Base-by-base conservation (phyloP, 2,888 invertebrate species). In the Eurytoma adleriae region DNA sequence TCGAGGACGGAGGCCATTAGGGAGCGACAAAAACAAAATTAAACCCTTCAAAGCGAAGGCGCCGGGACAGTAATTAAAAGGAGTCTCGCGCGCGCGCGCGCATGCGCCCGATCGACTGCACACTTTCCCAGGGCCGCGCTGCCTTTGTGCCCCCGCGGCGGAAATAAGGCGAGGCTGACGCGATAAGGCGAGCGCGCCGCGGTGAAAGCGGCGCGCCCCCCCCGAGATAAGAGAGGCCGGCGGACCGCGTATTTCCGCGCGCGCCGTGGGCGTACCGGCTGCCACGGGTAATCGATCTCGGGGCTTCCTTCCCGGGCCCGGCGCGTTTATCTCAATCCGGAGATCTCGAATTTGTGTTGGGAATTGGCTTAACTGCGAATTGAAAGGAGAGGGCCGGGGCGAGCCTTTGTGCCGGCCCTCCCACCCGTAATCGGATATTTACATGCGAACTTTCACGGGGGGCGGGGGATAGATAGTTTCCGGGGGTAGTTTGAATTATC, bases 211-310 rank as follows among this genome's bases (percentile, higher is more conserved):
- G 18, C 18, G 18, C 18, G 10, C 40, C 48, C 24, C 48, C 14
- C 48, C 18, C 66, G 67, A 77, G 76, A 77, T 77, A 77, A 77
- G 76, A 62, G 62, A 54, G 40, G 64, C 50, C 24, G 56, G 48
- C 16, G 18, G 13, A 54, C 27, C 52, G 50, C n/a, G 18, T 61
- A 56, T 56, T n/a, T 66, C 40, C 16, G 10, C 24, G 18, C 3
- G n/a, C 12, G 24, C 24, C 14, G n/a, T 27, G 13, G 18, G 20
- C 13, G 30, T 24, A 18, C 16, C 18, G 56, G 30, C 24, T 18
- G 79, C 69, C 79, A 77, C 70, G 69, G 81, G 83, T 79, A 84
- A 84, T 84, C 84, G 84, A 84, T 84, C 84, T 83, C 79, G 68
- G 71, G 78, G 81, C 61, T 83, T 84, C 80, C 83, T 78, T 74